Evolutionary conservation across 2,888 invertebrate genomes (phyloP), one percentile per base, ranked within the genome.

Genomic region (Nysson spinosus): DNA sequence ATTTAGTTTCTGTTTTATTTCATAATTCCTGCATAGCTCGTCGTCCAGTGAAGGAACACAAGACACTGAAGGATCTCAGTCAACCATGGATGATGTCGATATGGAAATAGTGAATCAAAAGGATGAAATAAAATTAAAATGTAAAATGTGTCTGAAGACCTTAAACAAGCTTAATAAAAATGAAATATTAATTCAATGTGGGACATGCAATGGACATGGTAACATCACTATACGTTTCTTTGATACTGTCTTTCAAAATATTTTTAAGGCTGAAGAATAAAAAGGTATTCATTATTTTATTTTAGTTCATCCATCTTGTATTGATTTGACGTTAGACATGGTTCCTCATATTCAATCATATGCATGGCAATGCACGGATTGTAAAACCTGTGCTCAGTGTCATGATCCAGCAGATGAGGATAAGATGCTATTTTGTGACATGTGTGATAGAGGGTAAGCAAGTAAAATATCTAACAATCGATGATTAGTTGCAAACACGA

Each of bases 381-480:
- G 97, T 88, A 97, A 97, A 89, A 92, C 93, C 43, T 98, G 98
- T 88, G 92, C 93, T 69, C 91, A 93, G 72, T 98, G 97, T 87
- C 91, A 91, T 77, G 93, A 93, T 85, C 93, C 94, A 26, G 92
- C 92, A 72, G 94, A 95, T 86, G 95, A 95, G 89, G 95, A 95
- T 83, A 95, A 95, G 88, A 96, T 97, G 95, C 91, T 97, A 82
- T 96, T 94, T 88, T 98, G 97, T 88, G 97, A 97, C 87, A 93
- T 94, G 82, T 98, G 97, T 88, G 97, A 97, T 89, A 90, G 97
- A 83, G 97, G 97, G 88, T 90, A 81, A 76, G 83, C 69, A 40
- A 44, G 11, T 14, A 6, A 32, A 22, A 20, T 4, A 16, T 11
- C 6, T 3, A 7, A 6, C 6, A 7, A 42, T 6, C 24, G 7